Evolutionary conservation across 1,140 invertebrate genomes (phyloP).

Genomic region (Drosophila neocordata): DNA sequence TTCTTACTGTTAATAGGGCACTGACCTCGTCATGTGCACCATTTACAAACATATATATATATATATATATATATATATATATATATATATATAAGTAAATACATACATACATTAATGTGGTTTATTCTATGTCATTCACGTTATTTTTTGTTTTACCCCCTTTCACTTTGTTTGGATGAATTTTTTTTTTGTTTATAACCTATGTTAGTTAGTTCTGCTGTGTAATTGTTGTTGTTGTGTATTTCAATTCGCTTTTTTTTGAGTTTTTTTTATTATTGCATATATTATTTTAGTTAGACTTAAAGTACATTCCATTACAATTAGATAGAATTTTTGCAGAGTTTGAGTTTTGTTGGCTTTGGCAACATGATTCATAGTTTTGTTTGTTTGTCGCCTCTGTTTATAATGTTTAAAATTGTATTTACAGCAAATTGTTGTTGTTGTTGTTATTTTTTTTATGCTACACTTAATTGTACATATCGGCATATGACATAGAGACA

Average conservation of each 20-base stretch:
- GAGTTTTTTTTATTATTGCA: not conserved
- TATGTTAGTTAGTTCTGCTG: conserved; percentile 20
- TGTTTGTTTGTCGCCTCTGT: conserved; percentile 43
- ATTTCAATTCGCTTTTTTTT: conserved; percentile 9
- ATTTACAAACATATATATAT: conserved; percentile 1
- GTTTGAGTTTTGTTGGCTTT: conserved; percentile 29
- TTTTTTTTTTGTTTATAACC: conserved; percentile 17
- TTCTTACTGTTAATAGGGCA: conserved; percentile 17
- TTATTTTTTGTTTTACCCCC: conserved; percentile 34
- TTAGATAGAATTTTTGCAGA: conserved; percentile 21
- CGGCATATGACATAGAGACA: conserved; percentile 18
- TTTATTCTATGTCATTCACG: conserved; percentile 25
- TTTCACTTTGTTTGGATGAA: too few relatives aligned
- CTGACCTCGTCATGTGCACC: conserved; percentile 14
- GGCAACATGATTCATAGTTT: conserved; percentile 58
- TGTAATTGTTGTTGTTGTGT: conserved; percentile 20
- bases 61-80: conserved; percentile 12
- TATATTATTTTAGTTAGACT: conserved; percentile 9
- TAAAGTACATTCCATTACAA: conserved; percentile 16
- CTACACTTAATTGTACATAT: conserved; percentile 62
- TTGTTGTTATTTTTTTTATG: conserved; percentile 33
- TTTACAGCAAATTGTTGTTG: conserved; percentile 52
- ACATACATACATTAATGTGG: conserved; percentile 12
- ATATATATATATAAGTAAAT: conserved; percentile 19
- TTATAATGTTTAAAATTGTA: conserved; percentile 73